Conservation (phyloP, 1,140 invertebrate genomes). For the Linepithema humile region DNA sequence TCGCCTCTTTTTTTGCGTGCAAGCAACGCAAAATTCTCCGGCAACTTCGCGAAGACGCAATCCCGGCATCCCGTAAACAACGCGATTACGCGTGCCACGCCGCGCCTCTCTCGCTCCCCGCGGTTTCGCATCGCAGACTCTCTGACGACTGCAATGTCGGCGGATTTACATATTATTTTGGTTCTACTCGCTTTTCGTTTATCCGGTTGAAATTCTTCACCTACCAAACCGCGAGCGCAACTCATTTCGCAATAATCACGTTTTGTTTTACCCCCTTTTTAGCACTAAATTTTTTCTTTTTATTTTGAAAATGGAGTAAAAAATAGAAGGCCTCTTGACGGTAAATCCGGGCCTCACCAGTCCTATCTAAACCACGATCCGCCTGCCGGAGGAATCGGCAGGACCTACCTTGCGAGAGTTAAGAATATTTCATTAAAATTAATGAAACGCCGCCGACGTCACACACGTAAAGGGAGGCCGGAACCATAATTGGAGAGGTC, state of each 20-base stretch:
- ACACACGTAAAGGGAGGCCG: slow-evolving; percentile 50
- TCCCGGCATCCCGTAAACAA: slow-evolving; percentile 46
- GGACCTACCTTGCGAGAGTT: slow-evolving; percentile 51
- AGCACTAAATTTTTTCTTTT: neutral
- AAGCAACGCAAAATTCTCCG: neutral
- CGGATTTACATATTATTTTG: slow-evolving; percentile 25
- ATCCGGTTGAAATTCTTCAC: neutral
- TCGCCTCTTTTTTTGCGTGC: neutral
- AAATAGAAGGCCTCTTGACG: neutral
- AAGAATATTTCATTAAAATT: slow-evolving; percentile 81
- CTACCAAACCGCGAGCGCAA: neutral
- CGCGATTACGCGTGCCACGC: slow-evolving; percentile 18
- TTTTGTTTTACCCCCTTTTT: too few relatives aligned
- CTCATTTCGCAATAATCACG: neutral
- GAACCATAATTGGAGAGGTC: slow-evolving; percentile 76
- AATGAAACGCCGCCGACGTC: slow-evolving; percentile 76
- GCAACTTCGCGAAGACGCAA: neutral
- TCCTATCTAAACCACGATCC: neutral
- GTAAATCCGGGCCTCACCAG: neutral
- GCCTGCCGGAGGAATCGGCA: neutral
- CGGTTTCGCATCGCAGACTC: neutral
- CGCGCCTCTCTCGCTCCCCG: neutral
- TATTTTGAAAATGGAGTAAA: neutral
- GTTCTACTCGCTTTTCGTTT: neutral
- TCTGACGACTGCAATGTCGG: neutral